Conservation (phyloP, 1,140 invertebrate species). For the Marisa cornuarietis region DNA sequence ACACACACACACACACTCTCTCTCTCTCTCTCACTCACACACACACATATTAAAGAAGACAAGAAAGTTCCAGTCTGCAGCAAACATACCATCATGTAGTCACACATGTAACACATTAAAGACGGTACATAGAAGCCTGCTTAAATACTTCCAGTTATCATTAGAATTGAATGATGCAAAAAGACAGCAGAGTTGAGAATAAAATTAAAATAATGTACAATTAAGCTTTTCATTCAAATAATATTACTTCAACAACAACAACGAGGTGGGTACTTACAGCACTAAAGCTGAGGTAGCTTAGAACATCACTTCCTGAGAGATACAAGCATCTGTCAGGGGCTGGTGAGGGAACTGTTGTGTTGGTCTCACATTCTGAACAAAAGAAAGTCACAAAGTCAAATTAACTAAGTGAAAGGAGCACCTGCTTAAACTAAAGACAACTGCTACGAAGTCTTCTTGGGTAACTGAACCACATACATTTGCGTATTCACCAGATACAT, state of each 20-base stretch:
- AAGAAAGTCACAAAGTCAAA: not conserved
- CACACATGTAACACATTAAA: not conserved
- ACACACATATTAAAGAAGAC: not conserved
- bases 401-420: not conserved
- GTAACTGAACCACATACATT: not conserved
- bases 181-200: too few species aligned
- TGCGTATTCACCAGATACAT: too few species aligned
- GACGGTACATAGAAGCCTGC: too few species aligned
- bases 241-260: not conserved
- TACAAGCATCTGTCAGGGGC: slow-evolving; percentile 22
- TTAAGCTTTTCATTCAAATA: too few species aligned
- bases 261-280: slow-evolving; percentile 70
- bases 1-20: too few species aligned
- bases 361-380: not conserved
- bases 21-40: too few species aligned
- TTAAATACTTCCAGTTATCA: too few species aligned
- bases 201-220: too few species aligned
- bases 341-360: not conserved
- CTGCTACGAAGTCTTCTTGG: not conserved
- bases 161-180: too few species aligned
- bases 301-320: slow-evolving; percentile 76
- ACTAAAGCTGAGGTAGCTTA: slow-evolving; percentile 82
- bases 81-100: not conserved
- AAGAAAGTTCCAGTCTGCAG: not conserved
- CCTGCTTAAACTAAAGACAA: not conserved